phyloP scores from a whole-genome alignment of 1,140 invertebrate genomes.

The Ephestia elutella region DNA sequence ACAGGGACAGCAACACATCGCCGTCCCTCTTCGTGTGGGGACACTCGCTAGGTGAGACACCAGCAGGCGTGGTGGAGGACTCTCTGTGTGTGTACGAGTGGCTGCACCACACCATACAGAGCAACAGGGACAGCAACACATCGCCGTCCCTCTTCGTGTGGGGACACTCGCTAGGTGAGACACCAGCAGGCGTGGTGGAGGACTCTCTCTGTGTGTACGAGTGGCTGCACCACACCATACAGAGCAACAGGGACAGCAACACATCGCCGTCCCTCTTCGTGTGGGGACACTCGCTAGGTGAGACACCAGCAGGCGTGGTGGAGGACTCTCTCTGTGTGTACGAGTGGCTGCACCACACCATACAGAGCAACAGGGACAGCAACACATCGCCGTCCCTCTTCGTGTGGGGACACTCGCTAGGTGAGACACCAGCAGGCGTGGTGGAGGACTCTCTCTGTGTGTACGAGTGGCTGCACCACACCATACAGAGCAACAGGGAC shows the following conservation, averaged over 20 bases:
- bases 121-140: constrained; percentile 6
- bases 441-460: too few species aligned
- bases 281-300: too few species aligned
- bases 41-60: too few species aligned
- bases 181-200: constrained; percentile 56
- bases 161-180: too few species aligned
- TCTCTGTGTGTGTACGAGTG: constrained; percentile 54
- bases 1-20: not conserved
- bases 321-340: constrained; percentile 56
- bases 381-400: constrained; percentile 32
- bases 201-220: constrained; percentile 54
- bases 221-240: constrained; percentile 33
- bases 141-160: constrained; percentile 48
- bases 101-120: constrained; percentile 21
- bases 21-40: constrained; percentile 56
- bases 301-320: constrained; percentile 53
- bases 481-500: too few species aligned
- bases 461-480: too few species aligned
- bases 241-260: constrained; percentile 6
- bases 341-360: constrained; percentile 39
- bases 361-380: constrained; percentile 12
- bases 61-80: constrained; percentile 58
- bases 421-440: too few species aligned
- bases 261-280: constrained; percentile 40
- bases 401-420: constrained; percentile 64